phyloP scores from a whole-genome alignment of 1,140 invertebrate species.

The Lordiphosa mommai region DNA sequence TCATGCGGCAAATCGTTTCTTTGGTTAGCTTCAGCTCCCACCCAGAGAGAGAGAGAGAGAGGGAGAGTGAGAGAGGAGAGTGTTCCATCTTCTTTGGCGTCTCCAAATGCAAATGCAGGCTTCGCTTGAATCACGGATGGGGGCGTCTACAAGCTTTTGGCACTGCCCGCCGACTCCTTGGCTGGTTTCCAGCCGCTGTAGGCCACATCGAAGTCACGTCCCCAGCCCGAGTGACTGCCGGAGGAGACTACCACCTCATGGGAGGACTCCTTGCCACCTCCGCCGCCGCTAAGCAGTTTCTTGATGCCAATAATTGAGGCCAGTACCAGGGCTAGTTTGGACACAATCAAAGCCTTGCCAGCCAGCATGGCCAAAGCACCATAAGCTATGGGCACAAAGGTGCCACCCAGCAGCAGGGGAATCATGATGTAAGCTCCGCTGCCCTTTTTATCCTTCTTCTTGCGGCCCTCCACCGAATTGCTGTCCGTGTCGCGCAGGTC shows the following conservation, averaged over 20 bases:
- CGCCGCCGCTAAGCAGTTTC: constrained; percentile 86
- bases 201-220: constrained; percentile 84
- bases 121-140: not conserved
- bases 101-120: constrained; percentile 58
- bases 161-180: constrained; percentile 54
- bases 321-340: constrained; percentile 89
- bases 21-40: constrained; percentile 44
- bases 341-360: constrained; percentile 90
- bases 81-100: not conserved
- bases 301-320: constrained; percentile 91
- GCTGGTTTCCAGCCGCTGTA: constrained; percentile 83
- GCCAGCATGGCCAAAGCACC: constrained; percentile 89
- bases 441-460: constrained; percentile 84
- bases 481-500: constrained; percentile 36
- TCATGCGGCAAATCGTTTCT: constrained; percentile 65
- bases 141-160: constrained; percentile 55
- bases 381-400: constrained; percentile 88
- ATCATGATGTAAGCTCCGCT: constrained; percentile 86
- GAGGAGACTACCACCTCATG: constrained; percentile 87
- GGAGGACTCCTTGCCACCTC: constrained; percentile 82
- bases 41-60: no score
- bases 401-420: constrained; percentile 88
- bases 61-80: no score
- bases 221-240: constrained; percentile 86
- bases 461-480: constrained; percentile 58